phyloP scores from a whole-genome alignment of 92 coral and sea anemone genomes.

The Phenganax stokvisi region DNA sequence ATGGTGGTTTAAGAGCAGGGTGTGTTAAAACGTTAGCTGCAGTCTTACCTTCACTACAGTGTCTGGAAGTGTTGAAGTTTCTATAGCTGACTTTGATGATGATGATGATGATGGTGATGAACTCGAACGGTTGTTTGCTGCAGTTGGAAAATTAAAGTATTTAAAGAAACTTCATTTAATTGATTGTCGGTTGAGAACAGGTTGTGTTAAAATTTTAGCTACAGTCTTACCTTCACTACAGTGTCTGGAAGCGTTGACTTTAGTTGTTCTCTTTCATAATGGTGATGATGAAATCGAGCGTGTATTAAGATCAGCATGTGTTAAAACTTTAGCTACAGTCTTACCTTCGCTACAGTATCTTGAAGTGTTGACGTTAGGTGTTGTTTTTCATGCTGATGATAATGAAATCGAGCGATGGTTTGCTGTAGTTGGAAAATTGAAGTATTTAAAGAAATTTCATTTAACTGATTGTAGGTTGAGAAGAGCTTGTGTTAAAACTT shows the following conservation, averaged over 20 bases:
- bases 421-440: too few relatives aligned
- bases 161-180: conserved; percentile 1
- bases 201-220: conserved; percentile 10
- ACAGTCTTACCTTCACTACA: conserved; percentile 10
- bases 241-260: conserved; percentile 7
- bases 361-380: too few relatives aligned
- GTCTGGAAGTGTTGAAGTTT: conserved; percentile 3
- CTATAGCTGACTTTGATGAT: background rate
- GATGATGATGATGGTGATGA: too few relatives aligned
- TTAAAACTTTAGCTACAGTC: too few relatives aligned
- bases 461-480: too few relatives aligned
- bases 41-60: conserved; percentile 15
- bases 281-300: too few relatives aligned
- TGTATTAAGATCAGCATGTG: too few relatives aligned
- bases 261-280: background rate
- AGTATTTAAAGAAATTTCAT: too few relatives aligned
- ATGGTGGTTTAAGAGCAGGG: too few relatives aligned
- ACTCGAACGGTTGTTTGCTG: background rate
- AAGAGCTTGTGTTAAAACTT: too few relatives aligned
- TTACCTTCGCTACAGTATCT: too few relatives aligned
- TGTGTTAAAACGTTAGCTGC: background rate
- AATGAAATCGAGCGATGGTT: background rate
- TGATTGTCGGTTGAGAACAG: background rate
- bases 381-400: background rate
- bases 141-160: conserved; percentile 7